A percentile compares a stretch with the other conserved stretches of the same genome.
Conservation (phyloP, 2,113 vertebrate species). For the Pygoscelis antarcticus region DNA sequence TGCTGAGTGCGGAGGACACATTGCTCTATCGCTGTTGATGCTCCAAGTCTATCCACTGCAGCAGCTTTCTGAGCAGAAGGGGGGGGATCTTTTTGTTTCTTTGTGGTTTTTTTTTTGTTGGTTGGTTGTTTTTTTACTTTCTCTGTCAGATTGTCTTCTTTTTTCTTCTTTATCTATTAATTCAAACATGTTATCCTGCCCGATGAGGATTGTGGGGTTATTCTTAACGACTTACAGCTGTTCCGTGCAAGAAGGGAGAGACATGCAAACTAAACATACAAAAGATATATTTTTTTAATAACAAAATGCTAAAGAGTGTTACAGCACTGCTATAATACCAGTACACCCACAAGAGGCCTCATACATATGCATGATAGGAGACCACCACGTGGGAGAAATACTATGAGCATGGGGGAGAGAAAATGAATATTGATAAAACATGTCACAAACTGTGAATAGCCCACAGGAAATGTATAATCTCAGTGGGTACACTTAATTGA, state of each 20-base stretch:
- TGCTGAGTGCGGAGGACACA: neutral
- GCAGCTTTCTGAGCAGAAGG: neutral
- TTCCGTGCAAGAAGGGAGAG: neutral
- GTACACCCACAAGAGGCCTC: neutral
- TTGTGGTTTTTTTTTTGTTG: neutral
- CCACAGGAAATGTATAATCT: constrained; percentile 28
- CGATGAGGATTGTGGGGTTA: neutral
- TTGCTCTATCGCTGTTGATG: neutral
- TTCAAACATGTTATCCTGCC: neutral
- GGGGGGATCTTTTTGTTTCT: neutral
- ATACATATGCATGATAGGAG: neutral
- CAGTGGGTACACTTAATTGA: constrained; percentile 44
- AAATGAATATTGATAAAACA: constrained; percentile 12
- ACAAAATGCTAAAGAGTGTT: neutral
- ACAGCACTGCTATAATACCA: neutral
- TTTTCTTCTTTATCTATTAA: neutral
- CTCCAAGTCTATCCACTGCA: accelerated
- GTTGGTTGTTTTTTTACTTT: neutral
- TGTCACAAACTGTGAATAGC: neutral
- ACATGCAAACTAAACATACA: neutral
- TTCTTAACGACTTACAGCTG: constrained; percentile 46
- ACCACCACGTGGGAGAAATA: neutral
- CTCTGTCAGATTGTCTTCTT: neutral
- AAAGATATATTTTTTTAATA: constrained; percentile 7
- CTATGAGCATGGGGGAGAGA: neutral